Evolutionary conservation across 2,888 invertebrate species (phyloP), one percentile per base, ranked within the genome.

Genomic region (Microdon myrmicae): DNA sequence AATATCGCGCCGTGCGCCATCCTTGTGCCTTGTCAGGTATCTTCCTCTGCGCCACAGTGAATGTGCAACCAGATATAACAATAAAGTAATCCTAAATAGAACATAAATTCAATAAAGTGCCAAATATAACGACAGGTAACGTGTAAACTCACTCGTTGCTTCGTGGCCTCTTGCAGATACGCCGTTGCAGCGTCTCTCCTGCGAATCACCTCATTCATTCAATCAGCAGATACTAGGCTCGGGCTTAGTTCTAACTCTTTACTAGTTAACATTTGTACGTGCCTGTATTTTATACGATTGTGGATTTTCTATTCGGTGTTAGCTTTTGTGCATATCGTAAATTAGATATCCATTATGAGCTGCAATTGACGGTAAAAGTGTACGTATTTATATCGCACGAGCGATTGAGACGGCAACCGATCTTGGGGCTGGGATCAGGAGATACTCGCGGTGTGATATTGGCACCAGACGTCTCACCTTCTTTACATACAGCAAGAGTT

Each of bases 101-200:
- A 67, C 61, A 68, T 68, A 68, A 67, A 67, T 67, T 68, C 56
- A 44, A 55, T 60, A 66, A 58, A 64, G 64, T 67, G 67, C 67
- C 67, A 64, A 64, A 64, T 64, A 58, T 64, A 64, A 56, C 58
- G 64, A 64, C 64, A 64, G 64, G 45, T 58, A 58, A 64, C 64
- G 64, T 58, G 64, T 64, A 64, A 64, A 64, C 64, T 64, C 47
- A 41, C 51, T 29, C 51, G 64, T 47, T 51, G 51, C 38, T 45
- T 47, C 25, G 56, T 26, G 23, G 39, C 23, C 9, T 37, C 20
- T 43, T 49, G 31, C 22, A 17, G 28, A 8, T 35, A 38, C 32
- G 34, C 34, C 26, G 2, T 35, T 29, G 16, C 38, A 35, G 39
- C 38, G 34, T 39, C 23, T 41, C 34, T 45, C 20, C 34, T 32